Evolutionary conservation across 2,113 vertebrate species (phyloP), one percentile per base, ranked within the genome.

Genomic region (Zapus hudsonius): DNA sequence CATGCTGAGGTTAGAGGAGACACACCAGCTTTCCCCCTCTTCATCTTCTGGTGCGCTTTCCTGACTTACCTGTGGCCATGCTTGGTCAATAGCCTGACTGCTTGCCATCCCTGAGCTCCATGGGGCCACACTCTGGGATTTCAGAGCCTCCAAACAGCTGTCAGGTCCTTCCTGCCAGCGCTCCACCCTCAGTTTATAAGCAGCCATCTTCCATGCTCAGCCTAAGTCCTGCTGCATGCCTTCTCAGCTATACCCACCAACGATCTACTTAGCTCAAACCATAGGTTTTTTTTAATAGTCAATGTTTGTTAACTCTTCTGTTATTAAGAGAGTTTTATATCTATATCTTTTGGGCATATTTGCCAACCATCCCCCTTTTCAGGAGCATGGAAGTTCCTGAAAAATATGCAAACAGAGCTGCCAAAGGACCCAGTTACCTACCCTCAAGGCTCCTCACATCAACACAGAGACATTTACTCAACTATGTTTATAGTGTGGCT

Each of bases 41-140:
- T n/a, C n/a, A n/a, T n/a, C n/a, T n/a, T n/a, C n/a, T n/a, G n/a
- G n/a, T n/a, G n/a, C n/a, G n/a, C n/a, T n/a, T n/a, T n/a, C n/a
- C n/a, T n/a, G n/a, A n/a, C n/a, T n/a, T n/a, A n/a, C n/a, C n/a
- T n/a, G n/a, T n/a, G n/a, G n/a, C n/a, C n/a, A n/a, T n/a, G n/a
- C n/a, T n/a, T n/a, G n/a, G n/a, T n/a, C n/a, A n/a, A n/a, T n/a
- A n/a, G n/a, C n/a, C n/a, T n/a, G n/a, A n/a, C n/a, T n/a, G n/a
- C n/a, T n/a, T n/a, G 98, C 98, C 99, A 99, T 94, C 98, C 99
- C 98, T 99, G 99, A 87, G 99, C 99, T 96, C 98, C 98, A 92
- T 99, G 98, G 97, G 99, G 99, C 95, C 99, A 98, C 95, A 99
- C 99, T 98, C 99, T 99, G 33, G 99, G 99, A 99, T 97, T 97